phyloP scores from a whole-genome alignment of 2,797 vertebrate genomes.

The Myotis myotis region DNA sequence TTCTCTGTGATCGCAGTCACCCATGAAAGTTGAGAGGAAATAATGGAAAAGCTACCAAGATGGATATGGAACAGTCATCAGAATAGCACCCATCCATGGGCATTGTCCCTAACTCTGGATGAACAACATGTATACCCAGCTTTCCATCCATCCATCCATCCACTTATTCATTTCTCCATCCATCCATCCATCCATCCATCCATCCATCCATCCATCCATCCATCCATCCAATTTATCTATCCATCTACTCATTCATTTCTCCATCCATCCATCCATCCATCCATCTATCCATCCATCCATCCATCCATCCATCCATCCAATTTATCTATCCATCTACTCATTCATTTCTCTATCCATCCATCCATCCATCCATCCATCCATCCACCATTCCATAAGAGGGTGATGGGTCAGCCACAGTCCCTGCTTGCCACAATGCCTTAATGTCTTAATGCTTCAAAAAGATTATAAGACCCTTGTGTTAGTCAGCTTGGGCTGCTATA shows the following conservation, averaged over 20 bases:
- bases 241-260: background rate
- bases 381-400: background rate
- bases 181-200: background rate
- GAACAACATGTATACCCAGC: background rate
- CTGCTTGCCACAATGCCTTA: background rate
- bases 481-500: background rate
- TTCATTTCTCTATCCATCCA: background rate
- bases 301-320: background rate
- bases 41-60: background rate
- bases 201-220: background rate
- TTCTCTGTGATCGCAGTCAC: background rate
- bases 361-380: no score
- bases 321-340: background rate
- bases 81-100: background rate
- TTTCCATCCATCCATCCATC: background rate
- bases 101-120: background rate
- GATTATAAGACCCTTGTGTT: background rate
- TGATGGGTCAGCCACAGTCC: background rate
- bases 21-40: background rate
- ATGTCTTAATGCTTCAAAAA: background rate
- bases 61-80: background rate
- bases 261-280: no score
- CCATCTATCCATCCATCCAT: background rate
- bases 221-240: background rate
- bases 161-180: no score